A percentile compares a stretch with the other conserved stretches of the same genome.
phyloP scores from a whole-genome alignment of 1,140 invertebrate genomes.

The roundworm (Caenorhabditis elegans) region WBcel235 BX284606.5:8952001-8952500 shows the following conservation, averaged over 20 bases:
- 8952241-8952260: background rate
- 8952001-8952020: constrained; percentile 11
- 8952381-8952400: background rate
- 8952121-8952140: background rate
- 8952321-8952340: background rate
- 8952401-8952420: background rate
- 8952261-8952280: too few species aligned
- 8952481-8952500: constrained; percentile 23
- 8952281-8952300: background rate
- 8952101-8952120: background rate
- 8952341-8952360: background rate
- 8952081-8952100: background rate
- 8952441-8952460: background rate
- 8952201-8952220: background rate
- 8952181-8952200: background rate
- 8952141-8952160: background rate
- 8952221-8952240: background rate
- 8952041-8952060: constrained; percentile 28
- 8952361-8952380: constrained; percentile 14
- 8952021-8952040: background rate
- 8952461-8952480: background rate
- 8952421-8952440: background rate
- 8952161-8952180: background rate
- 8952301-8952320: background rate
- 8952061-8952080: constrained; percentile 21